A percentile compares a stretch with the other conserved stretches of the same genome.
These are phyloP conservation scores for Drosophila oshimai DNA, from an alignment of 1,140 invertebrate species.

Conservation along the genomic window DNA sequence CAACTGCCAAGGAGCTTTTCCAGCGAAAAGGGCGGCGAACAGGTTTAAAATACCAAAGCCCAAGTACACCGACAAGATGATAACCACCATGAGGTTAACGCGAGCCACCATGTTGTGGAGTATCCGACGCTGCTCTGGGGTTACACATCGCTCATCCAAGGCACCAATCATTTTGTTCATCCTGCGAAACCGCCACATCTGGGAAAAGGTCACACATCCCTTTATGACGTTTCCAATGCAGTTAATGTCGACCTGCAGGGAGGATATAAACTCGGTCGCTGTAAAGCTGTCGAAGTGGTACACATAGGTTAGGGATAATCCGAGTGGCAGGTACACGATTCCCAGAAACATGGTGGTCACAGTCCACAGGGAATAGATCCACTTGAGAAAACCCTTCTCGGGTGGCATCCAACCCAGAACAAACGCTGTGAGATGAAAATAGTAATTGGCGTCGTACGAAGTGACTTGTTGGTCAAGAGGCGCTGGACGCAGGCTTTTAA, in stretches of 20 bases:
- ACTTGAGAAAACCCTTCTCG: neutral
- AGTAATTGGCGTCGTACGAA: conserved; percentile 28
- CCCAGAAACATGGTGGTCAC: conserved; percentile 17
- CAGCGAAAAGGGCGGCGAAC: conserved; percentile 4
- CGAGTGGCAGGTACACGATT: conserved; percentile 24
- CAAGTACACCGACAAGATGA: conserved; percentile 17
- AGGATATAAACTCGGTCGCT: conserved; percentile 45
- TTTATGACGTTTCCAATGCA: conserved; percentile 34
- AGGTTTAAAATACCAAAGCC: conserved; percentile 6
- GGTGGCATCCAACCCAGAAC: conserved; percentile 39
- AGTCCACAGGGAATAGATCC: conserved; percentile 16
- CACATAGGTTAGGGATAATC: conserved; percentile 36
- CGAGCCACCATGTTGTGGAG: conserved; percentile 27
- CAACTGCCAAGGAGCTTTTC: conserved; percentile 40
- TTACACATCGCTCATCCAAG: conserved; percentile 21
- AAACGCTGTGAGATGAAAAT: conserved; percentile 27
- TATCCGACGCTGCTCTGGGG: conserved; percentile 3
- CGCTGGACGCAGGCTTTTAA: conserved; percentile 23
- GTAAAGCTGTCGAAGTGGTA: conserved; percentile 33
- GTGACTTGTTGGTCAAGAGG: conserved; percentile 14
- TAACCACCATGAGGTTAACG: conserved; percentile 27
- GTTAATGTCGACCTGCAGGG: conserved; percentile 46
- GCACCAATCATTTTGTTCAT: conserved; percentile 27
- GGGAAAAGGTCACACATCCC: neutral
- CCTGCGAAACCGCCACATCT: conserved; percentile 41